phyloP scores from a whole-genome alignment of 2,888 invertebrate species.

The Phorcus lineatus region DNA sequence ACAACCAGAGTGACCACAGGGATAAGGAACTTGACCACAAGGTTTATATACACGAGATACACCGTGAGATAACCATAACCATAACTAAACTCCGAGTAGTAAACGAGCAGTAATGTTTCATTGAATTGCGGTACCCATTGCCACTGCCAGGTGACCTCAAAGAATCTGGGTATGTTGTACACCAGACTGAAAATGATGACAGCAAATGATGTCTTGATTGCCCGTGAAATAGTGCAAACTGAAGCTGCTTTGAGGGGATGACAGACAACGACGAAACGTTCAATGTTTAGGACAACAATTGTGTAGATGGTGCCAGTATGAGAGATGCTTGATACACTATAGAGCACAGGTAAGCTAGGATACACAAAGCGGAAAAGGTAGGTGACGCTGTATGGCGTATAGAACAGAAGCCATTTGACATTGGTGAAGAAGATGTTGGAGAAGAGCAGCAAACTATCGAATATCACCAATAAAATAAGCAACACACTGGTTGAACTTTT shows the following conservation, averaged over 20 bases:
- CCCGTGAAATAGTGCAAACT: background rate
- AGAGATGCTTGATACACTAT: background rate
- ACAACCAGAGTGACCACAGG: constrained; percentile 9
- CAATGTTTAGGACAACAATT: background rate
- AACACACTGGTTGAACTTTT: background rate
- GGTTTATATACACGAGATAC: constrained; percentile 23
- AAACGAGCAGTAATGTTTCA: background rate
- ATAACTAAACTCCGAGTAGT: background rate
- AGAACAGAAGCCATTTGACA: background rate
- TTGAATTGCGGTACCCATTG: background rate
- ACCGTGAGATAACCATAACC: background rate
- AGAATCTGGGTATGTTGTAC: background rate
- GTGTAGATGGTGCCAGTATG: background rate
- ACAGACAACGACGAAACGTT: background rate
- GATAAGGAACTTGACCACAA: constrained; percentile 27
- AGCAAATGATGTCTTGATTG: background rate
- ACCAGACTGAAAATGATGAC: background rate
- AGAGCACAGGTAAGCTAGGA: background rate
- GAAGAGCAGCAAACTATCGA: background rate
- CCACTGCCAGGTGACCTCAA: background rate
- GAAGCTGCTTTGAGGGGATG: background rate
- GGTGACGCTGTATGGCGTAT: background rate
- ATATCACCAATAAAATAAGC: background rate
- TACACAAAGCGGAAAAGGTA: background rate
- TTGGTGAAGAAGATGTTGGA: background rate